Evolutionary conservation across 1,140 invertebrate species (phyloP).

Genomic region (Alviniconcha marisindica): DNA sequence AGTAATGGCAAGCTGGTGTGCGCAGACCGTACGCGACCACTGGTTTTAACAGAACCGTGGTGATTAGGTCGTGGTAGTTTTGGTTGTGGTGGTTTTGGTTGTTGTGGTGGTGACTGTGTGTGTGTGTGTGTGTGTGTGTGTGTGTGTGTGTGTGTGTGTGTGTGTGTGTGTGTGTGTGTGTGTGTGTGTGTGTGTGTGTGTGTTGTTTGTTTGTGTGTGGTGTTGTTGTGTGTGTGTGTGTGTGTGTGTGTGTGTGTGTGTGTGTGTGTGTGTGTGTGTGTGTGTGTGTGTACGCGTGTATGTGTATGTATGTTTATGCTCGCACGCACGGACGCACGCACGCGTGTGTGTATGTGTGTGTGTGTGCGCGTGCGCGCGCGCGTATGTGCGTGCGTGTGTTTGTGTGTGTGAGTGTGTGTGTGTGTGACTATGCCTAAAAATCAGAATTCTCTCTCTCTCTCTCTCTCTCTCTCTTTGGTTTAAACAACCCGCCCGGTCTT

Average conservation of each 20-base stretch:
- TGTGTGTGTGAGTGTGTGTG: conserved; percentile 1
- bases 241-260: neutral
- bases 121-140: neutral
- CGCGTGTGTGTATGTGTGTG: neutral
- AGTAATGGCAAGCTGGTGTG: too few relatives aligned
- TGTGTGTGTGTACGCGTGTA: conserved; percentile 8
- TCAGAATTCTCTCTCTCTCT: neutral
- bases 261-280: neutral
- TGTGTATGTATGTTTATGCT: neutral
- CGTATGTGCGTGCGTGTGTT: neutral
- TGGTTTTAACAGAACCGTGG: too few relatives aligned
- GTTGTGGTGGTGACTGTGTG: too few relatives aligned
- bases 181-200: conserved; percentile 15
- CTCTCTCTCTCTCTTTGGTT: neutral
- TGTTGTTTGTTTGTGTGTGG: conserved; percentile 9
- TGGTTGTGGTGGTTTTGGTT: too few relatives aligned
- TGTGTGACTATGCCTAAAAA: neutral
- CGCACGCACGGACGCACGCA: neutral
- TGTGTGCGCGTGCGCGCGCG: neutral
- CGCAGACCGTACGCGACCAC: too few relatives aligned
- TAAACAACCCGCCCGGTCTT: too few relatives aligned
- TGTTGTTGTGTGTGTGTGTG: neutral
- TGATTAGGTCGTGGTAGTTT: too few relatives aligned
- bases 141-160: conserved; percentile 9
- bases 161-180: conserved; percentile 26